Percentiles rank a stretch among this genome's conserved stretches.
phyloP scores from a whole-genome alignment of 2,888 invertebrate genomes.

The Mantis religiosa region DNA sequence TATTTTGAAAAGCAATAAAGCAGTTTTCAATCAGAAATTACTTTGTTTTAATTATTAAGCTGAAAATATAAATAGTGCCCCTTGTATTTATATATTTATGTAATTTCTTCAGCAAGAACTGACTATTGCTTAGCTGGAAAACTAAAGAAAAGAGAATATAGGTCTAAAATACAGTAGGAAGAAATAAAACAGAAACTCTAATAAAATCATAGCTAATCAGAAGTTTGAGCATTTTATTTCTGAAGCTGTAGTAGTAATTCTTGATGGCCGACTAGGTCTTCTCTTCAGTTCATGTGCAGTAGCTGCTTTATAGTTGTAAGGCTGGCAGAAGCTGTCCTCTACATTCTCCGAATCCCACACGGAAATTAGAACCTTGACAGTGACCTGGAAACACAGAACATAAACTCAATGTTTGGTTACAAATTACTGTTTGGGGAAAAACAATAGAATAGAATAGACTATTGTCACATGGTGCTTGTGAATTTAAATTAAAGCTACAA shows the following conservation, averaged over 20 bases:
- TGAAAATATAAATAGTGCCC: no score
- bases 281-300: background rate
- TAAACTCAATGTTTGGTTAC: background rate
- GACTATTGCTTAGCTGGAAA: no score
- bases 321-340: constrained; percentile 83
- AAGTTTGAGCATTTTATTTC: background rate
- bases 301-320: constrained; percentile 14
- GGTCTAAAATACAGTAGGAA: background rate
- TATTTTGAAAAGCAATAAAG: no score
- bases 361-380: constrained; percentile 72
- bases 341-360: constrained; percentile 92
- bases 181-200: background rate
- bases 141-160: no score
- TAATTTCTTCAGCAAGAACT: no score
- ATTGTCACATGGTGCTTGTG: no score
- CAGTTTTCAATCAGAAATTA: no score
- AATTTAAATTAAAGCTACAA: no score
- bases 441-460: no score
- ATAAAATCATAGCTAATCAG: background rate
- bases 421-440: no score
- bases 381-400: constrained; percentile 52
- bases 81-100: no score
- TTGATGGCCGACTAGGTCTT: background rate
- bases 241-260: background rate
- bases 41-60: no score